A percentile compares a stretch with the other conserved stretches of the same genome.
Evolutionary conservation across 2,888 invertebrate species (phyloP).

Genomic region (Cyaniris semiargus): DNA sequence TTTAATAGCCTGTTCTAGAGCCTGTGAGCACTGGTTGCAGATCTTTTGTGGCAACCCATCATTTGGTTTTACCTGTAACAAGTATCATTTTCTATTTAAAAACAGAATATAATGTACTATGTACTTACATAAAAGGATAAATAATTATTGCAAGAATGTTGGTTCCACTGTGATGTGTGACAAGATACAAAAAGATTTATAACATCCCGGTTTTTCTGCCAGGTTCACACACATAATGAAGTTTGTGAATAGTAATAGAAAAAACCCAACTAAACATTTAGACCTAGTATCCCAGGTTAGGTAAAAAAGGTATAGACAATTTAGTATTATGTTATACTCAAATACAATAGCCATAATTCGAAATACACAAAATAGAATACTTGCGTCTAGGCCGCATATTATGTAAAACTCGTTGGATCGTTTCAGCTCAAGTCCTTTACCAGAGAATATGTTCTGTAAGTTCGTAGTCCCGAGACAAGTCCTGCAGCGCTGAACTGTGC

Average conservation of each 20-base stretch:
- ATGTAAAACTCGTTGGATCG: constrained; percentile 52
- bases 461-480: constrained; percentile 58
- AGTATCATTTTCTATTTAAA: not conserved
- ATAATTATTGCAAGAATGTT: not conserved
- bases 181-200: not conserved
- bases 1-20: constrained; percentile 51
- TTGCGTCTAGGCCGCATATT: constrained; percentile 59
- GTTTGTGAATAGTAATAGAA: not conserved
- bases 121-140: not conserved
- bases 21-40: constrained; percentile 54
- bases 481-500: constrained; percentile 47
- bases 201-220: not conserved
- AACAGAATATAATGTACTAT: not conserved
- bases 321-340: not conserved
- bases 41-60: constrained; percentile 66
- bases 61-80: constrained; percentile 57
- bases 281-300: not conserved
- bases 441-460: constrained; percentile 54
- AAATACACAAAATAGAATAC: constrained; percentile 21
- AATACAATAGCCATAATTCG: not conserved
- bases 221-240: no score
- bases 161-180: not conserved
- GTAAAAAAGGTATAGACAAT: not conserved
- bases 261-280: not conserved
- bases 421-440: constrained; percentile 51